phyloP scores from a whole-genome alignment of 2,888 invertebrate genomes.

The Philereme vetulata region DNA sequence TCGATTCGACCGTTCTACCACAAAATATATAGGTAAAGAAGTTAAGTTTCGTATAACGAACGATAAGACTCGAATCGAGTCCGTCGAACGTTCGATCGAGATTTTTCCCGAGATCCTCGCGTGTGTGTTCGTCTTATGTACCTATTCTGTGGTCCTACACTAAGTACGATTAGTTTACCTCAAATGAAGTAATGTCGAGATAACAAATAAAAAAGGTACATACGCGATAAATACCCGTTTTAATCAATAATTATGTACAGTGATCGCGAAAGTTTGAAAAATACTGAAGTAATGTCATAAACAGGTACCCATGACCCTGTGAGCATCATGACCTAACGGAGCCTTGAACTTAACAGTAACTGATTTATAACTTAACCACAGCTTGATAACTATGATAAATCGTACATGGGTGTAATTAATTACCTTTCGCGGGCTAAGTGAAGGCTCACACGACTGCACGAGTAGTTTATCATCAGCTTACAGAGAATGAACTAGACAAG shows the following conservation, averaged over 20 bases:
- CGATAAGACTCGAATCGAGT: no score
- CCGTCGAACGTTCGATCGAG: no score
- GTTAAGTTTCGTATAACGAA: no score
- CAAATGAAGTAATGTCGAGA: neutral
- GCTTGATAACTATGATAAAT: conserved; percentile 23
- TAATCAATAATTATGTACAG: no score
- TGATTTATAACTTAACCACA: conserved; percentile 28
- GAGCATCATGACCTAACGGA: conserved; percentile 29
- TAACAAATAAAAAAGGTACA: neutral
- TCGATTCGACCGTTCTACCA: no score
- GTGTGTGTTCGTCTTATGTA: no score
- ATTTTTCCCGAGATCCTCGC: no score
- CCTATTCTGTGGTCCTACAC: no score
- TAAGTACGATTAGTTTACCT: neutral
- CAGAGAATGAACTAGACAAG: neutral
- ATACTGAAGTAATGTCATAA: conserved; percentile 8
- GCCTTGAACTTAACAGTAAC: conserved; percentile 37
- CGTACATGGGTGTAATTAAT: conserved; percentile 16
- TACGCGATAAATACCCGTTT: conserved; percentile 6
- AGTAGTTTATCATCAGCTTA: neutral
- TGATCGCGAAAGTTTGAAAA: no score
- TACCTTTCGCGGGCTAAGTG: conserved; percentile 10
- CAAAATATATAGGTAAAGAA: no score
- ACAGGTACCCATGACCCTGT: conserved; percentile 10
- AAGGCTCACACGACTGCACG: conserved; percentile 5